Evolutionary conservation across 2,888 invertebrate genomes (phyloP).

Genomic region (Leptinotarsa haldemani): DNA sequence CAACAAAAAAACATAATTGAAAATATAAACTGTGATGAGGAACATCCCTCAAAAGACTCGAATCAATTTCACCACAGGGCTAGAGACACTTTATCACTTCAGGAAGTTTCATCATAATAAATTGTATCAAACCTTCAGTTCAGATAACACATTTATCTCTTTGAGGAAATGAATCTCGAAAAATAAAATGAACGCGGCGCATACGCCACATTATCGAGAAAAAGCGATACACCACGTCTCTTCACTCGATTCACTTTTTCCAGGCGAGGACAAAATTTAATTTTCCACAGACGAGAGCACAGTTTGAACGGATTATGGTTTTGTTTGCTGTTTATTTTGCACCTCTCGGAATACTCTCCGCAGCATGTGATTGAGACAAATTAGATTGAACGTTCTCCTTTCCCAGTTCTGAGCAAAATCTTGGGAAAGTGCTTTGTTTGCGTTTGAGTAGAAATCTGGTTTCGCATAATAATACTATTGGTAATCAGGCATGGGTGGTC

Average conservation of each 20-base stretch:
- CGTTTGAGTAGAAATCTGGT: not conserved
- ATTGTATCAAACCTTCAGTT: too few relatives aligned
- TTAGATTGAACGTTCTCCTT: not conserved
- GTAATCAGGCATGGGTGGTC: too few relatives aligned
- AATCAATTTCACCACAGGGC: too few relatives aligned
- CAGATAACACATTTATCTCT: too few relatives aligned
- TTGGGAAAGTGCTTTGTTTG: not conserved
- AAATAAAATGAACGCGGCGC: not conserved
- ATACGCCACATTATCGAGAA: not conserved
- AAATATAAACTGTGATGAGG: too few relatives aligned
- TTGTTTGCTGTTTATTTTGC: conserved; percentile 1
- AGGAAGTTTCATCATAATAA: too few relatives aligned
- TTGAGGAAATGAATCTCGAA: not conserved
- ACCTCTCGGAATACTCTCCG: not conserved
- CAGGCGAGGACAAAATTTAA: conserved; percentile 4
- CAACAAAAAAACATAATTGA: too few relatives aligned
- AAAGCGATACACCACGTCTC: not conserved
- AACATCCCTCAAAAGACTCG: too few relatives aligned
- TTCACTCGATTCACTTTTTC: conserved; percentile 1
- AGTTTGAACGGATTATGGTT: conserved; percentile 4
- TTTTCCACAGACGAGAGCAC: not conserved
- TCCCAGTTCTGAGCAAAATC: not conserved
- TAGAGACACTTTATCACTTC: too few relatives aligned
- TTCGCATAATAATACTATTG: not conserved
- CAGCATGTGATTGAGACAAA: not conserved